Base-by-base conservation (phyloP, 2,888 invertebrate genomes). In the Pomacea canaliculata region DNA sequence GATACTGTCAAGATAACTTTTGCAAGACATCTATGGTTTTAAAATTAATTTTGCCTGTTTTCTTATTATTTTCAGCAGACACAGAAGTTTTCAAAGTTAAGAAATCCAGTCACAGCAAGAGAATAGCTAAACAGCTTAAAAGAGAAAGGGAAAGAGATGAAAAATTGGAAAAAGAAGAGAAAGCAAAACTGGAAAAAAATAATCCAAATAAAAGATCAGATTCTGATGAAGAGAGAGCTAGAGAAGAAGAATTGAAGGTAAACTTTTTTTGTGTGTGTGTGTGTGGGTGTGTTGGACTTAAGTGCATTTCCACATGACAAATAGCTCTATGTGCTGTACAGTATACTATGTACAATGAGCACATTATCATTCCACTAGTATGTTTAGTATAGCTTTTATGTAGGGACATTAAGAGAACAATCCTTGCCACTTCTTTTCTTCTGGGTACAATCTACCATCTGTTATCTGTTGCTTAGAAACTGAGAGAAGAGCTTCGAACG, bases 91-190 rank as follows among this genome's bases (percentile, higher is more conserved):
- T 98, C 91, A 95, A 97, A 93, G 96, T 98, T 72, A 97, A 96
- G 91, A 98, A 98, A 91, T 97, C 98, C 13, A 96, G 96, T 13
- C 96, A 97, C 88, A 97, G 97, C 91, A 96, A 97, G 91, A 87
- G 90, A 70, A 82, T 92, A 73, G 90, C 90, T 1, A 91, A 91
- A 78, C 89, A 91, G 76, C 93, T 97, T 76, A 95, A 96, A 92
- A 95, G 95, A 89, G 94, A 95, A 90, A 82, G 83, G 85, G 80
- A 84, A 85, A 78, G 88, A 86, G 77, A 87, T 83, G 72, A 74
- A n/a, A 70, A 77, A 59, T 8, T 73, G 7, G 73, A 73, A 46
- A 51, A 67, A 67, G 73, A 73, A 46, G 69, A 60, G n/a, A 59
- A 72, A 72, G 67, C 72, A 67, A 72, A 66, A 73, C 37, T 46